These are phyloP conservation scores for Odobenus rosmarus DNA, from an alignment of 2,113 vertebrate species.

Conservation along the genomic window DNA sequence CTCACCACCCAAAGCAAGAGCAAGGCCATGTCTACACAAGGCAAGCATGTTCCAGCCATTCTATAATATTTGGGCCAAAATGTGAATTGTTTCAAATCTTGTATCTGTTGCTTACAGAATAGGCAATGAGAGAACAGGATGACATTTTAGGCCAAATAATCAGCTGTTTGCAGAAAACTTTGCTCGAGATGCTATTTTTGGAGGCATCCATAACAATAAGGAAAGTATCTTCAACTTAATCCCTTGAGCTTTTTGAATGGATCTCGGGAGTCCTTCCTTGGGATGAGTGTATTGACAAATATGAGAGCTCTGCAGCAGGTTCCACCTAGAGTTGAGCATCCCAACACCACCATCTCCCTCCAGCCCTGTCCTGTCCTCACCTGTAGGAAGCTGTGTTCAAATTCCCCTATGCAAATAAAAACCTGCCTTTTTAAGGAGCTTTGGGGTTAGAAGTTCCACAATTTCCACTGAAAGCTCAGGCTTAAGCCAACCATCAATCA, in stretches of 20 bases:
- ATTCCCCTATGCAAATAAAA: neutral
- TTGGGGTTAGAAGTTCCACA: neutral
- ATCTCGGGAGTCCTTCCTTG: neutral
- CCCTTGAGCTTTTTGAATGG: neutral
- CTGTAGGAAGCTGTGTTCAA: neutral
- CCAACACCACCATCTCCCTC: neutral
- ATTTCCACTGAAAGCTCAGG: neutral
- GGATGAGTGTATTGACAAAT: neutral
- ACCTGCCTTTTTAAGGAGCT: neutral
- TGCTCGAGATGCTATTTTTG: neutral
- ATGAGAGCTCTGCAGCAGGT: neutral
- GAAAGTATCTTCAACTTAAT: neutral
- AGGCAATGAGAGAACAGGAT: neutral
- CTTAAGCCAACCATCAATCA: neutral
- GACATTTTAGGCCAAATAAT: slow-evolving; percentile 57
- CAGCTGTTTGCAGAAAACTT: neutral
- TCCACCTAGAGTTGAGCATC: neutral
- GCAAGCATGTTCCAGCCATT: slow-evolving; percentile 47
- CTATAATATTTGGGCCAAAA: slow-evolving; percentile 45
- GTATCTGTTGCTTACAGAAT: neutral
- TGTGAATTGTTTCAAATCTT: neutral
- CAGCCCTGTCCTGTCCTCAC: neutral
- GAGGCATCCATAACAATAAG: neutral
- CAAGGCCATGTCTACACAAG: slow-evolving; percentile 14
- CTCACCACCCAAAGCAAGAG: neutral